phyloP scores from a whole-genome alignment of 2,113 vertebrate species.

The Rhabdornis inornatus region DNA sequence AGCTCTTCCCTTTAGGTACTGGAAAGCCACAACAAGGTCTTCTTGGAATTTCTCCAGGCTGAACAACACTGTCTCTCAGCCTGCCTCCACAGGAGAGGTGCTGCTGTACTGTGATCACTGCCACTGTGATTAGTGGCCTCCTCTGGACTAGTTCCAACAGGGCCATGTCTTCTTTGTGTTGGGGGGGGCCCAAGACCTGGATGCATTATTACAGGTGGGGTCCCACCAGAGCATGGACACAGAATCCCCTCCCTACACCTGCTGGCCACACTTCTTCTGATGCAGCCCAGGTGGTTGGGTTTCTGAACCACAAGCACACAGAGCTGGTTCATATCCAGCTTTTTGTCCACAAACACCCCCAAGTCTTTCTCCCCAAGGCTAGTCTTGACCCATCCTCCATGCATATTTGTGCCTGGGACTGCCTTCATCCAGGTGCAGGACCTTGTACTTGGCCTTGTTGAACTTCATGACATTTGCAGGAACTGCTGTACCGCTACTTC shows the following conservation, averaged over 20 bases:
- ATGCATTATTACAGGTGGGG: neutral
- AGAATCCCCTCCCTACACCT: neutral
- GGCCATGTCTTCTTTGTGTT: neutral
- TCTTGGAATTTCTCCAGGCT: neutral
- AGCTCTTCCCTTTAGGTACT: neutral
- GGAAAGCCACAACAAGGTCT: neutral
- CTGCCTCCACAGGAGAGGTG: neutral
- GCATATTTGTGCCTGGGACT: neutral
- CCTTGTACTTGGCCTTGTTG: neutral
- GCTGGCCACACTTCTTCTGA: neutral
- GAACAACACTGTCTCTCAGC: neutral
- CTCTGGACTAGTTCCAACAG: neutral
- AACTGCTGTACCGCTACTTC: neutral
- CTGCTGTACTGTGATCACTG: too few relatives aligned
- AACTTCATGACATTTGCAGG: neutral
- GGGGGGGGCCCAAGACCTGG: neutral
- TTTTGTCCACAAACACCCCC: neutral
- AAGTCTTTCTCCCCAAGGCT: neutral
- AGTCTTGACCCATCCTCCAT: accelerated
- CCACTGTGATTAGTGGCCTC: neutral
- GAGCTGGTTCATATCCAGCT: neutral
- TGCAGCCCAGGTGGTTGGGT: neutral
- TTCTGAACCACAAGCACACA: neutral
- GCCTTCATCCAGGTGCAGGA: neutral
- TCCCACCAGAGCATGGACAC: neutral